Evolutionary conservation across 2,797 vertebrate species (phyloP).

Genomic region (Lepus townsendii): DNA sequence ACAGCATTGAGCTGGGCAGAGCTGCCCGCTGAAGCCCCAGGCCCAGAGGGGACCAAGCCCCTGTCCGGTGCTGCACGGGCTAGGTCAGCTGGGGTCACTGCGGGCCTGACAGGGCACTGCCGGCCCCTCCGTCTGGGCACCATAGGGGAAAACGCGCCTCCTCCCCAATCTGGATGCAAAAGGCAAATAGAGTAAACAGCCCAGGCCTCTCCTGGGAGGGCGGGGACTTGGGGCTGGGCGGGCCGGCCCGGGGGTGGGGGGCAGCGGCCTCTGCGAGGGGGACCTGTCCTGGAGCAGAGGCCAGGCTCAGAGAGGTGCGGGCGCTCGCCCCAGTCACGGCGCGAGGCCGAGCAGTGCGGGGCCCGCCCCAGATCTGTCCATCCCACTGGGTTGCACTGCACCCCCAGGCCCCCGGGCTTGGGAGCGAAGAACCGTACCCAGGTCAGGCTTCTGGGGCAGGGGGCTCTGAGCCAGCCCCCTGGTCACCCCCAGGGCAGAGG

Average conservation of each 20-base stretch:
- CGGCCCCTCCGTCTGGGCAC: not conserved
- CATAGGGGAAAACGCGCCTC: accelerated
- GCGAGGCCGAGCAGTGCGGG: not conserved
- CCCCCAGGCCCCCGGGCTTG: accelerated
- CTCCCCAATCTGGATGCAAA: not conserved
- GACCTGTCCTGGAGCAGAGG: too few species aligned
- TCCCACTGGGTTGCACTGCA: accelerated
- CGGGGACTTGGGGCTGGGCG: not conserved
- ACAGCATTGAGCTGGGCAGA: not conserved
- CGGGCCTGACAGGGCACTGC: accelerated
- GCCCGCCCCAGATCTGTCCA: not conserved
- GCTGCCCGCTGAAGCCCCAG: not conserved
- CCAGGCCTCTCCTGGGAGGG: too few species aligned
- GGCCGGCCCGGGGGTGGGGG: not conserved
- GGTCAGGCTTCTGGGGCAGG: not conserved
- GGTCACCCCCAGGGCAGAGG: not conserved
- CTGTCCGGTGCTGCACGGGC: not conserved
- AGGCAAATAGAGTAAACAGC: not conserved
- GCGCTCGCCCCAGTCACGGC: not conserved
- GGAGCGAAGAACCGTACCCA: too few species aligned
- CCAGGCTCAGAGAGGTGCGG: not conserved
- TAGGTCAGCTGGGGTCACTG: accelerated
- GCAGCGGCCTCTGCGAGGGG: not conserved
- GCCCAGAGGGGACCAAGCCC: not conserved
- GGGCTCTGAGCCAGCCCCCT: not conserved